Conservation (phyloP, 2,797 vertebrate genomes). For the Coendou prehensilis region DNA sequence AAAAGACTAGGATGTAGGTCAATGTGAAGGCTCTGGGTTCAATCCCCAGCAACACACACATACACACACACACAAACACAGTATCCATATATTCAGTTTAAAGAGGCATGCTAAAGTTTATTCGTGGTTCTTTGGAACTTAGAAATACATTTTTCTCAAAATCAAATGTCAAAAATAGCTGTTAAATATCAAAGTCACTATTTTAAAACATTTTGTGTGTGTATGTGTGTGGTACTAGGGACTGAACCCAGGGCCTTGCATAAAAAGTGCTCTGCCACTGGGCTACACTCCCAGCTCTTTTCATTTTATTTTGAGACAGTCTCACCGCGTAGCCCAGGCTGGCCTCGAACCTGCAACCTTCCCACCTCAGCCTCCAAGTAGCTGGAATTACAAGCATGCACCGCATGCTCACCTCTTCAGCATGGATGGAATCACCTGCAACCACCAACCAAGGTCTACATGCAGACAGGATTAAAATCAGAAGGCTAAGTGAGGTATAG, state of each 20-base stretch:
- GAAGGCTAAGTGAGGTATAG: neutral
- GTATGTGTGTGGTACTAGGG: neutral
- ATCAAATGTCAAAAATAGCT: constrained; percentile 41
- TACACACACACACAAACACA: neutral
- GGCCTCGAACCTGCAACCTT: neutral
- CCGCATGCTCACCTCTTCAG: neutral
- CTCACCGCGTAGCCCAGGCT: neutral
- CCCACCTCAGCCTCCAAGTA: neutral
- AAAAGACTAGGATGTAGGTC: neutral
- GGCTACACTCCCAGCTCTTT: neutral
- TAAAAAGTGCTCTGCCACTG: neutral
- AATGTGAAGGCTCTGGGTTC: neutral
- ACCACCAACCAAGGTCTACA: neutral
- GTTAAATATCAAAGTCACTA: constrained; percentile 1
- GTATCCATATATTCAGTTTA: neutral
- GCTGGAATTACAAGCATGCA: neutral
- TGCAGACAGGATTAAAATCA: neutral
- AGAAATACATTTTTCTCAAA: neutral
- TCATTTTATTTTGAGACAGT: neutral
- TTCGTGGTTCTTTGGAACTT: constrained; percentile 31
- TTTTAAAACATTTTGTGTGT: neutral
- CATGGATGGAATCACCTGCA: neutral
- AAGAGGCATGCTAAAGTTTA: neutral
- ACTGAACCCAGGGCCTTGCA: neutral
- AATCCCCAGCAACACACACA: neutral